Evolutionary conservation across 2,888 invertebrate genomes (phyloP), one percentile per base, ranked within the genome.

Genomic region (Cheilosia impressa): DNA sequence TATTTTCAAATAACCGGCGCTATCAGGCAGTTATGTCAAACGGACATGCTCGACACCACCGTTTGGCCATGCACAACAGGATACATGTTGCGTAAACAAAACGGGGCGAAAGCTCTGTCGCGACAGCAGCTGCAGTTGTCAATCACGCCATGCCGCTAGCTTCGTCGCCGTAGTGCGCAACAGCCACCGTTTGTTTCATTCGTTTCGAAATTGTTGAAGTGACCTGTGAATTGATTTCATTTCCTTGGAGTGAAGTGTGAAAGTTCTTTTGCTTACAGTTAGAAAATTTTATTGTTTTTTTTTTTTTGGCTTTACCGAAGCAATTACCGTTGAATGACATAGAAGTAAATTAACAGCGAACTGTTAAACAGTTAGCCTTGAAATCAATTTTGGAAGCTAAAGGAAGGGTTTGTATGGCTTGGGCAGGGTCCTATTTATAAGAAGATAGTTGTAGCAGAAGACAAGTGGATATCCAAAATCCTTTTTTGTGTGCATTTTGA

Each of bases 11-110:
- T 31, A 58, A 80, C 24, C 47, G 80, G 80, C 60, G 76, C 50
- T 68, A 50, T 60, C 4, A 50, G 81, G 71, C 85, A 85, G 85
- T 85, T 85, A 85, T 68, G 57, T 58, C 81, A 63, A 85, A 62
- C 85, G 85, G 85, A 62, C 60, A 62, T 81, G 24, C 76, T 60
- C 80, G 68, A 76, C 85, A 77, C 47, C 85, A 85, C 85, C 85
- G 85, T 85, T 85, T 27, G 53, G 41, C 52, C 27, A 34, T 24
- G 13, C 38, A 22, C 31, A 19, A 27, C 52, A 55, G 75, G 60
- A 76, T 63, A 80, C 84, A 85, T 85, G 84, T 81, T 85, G 85
- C 85, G 76, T 85, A 85, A 85, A 85, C 85, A 85, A 78, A 72
- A 65, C 68, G 52, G 50, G 43, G 65, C 81, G 76, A 85, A 81